Conservation (phyloP, 53 echinoderm and acorn worm species). For the Zoroaster sp. region DNA sequence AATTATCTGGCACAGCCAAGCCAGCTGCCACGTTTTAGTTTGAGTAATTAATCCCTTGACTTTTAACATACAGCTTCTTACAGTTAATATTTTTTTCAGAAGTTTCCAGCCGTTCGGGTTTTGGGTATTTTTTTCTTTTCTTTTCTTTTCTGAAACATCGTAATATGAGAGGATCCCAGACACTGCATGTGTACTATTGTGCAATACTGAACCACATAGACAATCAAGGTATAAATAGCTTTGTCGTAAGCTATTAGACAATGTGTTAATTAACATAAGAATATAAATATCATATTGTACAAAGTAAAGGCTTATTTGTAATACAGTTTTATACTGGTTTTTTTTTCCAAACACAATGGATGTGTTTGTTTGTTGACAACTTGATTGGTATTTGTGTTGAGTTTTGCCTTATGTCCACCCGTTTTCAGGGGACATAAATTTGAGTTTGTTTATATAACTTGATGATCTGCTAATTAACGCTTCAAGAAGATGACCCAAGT, state of each 20-base stretch:
- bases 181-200: conserved; percentile 36
- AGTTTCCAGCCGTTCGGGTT: not conserved
- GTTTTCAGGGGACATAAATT: too few species aligned
- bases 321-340: not conserved
- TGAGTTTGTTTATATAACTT: too few species aligned
- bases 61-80: too few species aligned
- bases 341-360: not conserved
- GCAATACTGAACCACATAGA: conserved; percentile 28
- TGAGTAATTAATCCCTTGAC: too few species aligned
- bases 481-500: too few species aligned
- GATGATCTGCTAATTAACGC: too few species aligned
- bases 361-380: not conserved
- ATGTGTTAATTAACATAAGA: conserved; percentile 7
- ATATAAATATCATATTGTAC: conserved; percentile 39
- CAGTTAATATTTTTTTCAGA: not conserved
- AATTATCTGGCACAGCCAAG: too few species aligned
- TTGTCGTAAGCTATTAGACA: conserved; percentile 14
- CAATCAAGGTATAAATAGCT: not conserved
- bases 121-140: not conserved
- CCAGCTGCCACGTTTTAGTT: too few species aligned
- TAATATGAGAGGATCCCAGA: not conserved
- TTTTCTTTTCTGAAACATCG: not conserved
- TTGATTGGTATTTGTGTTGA: not conserved
- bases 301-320: conserved; percentile 46
- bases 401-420: not conserved